These are phyloP conservation scores for Autographa pulchrina DNA, from an alignment of 2,888 invertebrate genomes.

Conservation along the genomic window DNA sequence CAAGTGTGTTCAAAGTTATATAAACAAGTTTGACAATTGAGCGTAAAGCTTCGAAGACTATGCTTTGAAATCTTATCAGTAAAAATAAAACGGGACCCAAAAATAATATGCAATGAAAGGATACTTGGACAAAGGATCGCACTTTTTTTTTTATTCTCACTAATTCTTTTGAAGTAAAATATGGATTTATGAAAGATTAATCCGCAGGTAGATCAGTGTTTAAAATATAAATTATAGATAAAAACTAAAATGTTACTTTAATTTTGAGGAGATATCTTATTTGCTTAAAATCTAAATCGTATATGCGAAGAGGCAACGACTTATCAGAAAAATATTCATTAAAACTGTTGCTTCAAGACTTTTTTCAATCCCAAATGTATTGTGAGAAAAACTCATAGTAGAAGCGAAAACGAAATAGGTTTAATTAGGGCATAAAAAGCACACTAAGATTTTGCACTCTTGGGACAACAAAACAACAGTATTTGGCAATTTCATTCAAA, in stretches of 20 bases:
- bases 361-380: too few species aligned
- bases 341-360: too few species aligned
- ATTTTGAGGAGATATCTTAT: too few species aligned
- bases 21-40: slow-evolving; percentile 81
- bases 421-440: too few species aligned
- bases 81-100: slow-evolving; percentile 23
- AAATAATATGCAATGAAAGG: slow-evolving; percentile 23
- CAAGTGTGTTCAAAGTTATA: slow-evolving; percentile 82
- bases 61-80: slow-evolving; percentile 47
- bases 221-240: neutral
- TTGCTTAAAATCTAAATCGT: too few species aligned
- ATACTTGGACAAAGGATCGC: neutral
- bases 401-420: too few species aligned
- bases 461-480: too few species aligned
- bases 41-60: slow-evolving; percentile 57
- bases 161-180: neutral
- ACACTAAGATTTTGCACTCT: too few species aligned
- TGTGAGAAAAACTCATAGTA: too few species aligned
- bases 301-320: too few species aligned
- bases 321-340: too few species aligned
- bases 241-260: neutral
- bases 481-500: neutral
- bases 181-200: neutral
- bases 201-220: neutral
- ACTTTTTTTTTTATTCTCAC: neutral